Conservation (phyloP, 2,888 invertebrate species). For the Meteorus cinctellus region DNA sequence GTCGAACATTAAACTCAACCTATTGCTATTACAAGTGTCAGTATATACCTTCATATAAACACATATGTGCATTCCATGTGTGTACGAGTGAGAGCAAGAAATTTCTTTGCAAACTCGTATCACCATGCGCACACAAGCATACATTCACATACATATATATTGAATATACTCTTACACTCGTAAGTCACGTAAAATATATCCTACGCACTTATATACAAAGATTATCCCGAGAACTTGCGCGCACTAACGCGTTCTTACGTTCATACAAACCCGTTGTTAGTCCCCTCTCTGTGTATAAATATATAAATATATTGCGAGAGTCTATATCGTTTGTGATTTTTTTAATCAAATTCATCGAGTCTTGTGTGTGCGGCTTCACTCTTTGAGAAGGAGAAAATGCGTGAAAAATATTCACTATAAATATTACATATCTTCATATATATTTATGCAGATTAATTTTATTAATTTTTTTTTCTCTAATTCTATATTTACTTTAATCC, state of each 20-base stretch:
- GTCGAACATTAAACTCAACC: conserved; percentile 27
- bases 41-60: conserved; percentile 25
- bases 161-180: conserved; percentile 32
- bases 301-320: conserved; percentile 44
- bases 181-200: conserved; percentile 46
- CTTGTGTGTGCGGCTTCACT: conserved; percentile 32
- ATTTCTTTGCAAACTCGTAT: not conserved
- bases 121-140: not conserved
- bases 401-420: not conserved
- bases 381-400: conserved; percentile 29
- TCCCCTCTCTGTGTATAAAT: conserved; percentile 36
- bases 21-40: conserved; percentile 10
- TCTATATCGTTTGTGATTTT: conserved; percentile 44
- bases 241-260: conserved; percentile 39
- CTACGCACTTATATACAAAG: conserved; percentile 37
- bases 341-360: conserved; percentile 47
- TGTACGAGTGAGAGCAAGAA: not conserved
- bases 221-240: conserved; percentile 37
- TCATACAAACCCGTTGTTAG: conserved; percentile 29
- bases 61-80: conserved; percentile 17
- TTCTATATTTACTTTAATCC: not conserved
- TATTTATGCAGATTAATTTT: conserved; percentile 6
- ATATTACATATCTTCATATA: conserved; percentile 4
- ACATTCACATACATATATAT: conserved; percentile 7
- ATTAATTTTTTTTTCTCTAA: too few species aligned